These are phyloP conservation scores for Seira sanloemensis DNA, from an alignment of 2,888 invertebrate genomes.

Conservation along the genomic window DNA sequence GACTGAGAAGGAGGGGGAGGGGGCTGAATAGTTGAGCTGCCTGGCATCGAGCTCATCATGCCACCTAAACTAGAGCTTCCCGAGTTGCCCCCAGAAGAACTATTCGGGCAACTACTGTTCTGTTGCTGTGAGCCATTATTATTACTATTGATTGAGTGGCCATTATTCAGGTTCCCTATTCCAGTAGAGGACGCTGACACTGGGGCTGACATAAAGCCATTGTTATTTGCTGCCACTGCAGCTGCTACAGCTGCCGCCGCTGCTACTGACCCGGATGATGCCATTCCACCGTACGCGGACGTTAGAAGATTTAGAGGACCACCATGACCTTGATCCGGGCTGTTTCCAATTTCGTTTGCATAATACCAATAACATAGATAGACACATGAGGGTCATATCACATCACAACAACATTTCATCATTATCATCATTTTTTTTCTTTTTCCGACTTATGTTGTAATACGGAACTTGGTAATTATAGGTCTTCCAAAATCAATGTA, in stretches of 20 bases:
- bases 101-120: conserved; percentile 53
- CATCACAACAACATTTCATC: conserved; percentile 59
- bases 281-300: conserved; percentile 61
- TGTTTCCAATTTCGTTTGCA: conserved; percentile 35
- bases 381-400: conserved; percentile 22
- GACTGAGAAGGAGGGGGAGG: conserved; percentile 50
- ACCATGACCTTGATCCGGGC: conserved; percentile 67
- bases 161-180: conserved; percentile 61
- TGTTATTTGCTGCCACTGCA: conserved; percentile 58
- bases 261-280: conserved; percentile 45
- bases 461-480: too few species aligned
- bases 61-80: conserved; percentile 47
- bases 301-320: conserved; percentile 62
- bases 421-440: conserved; percentile 59
- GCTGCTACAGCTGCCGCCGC: conserved; percentile 45
- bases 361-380: conserved; percentile 19
- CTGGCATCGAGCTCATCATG: conserved; percentile 53
- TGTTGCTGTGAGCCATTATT: conserved; percentile 55
- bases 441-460: too few species aligned
- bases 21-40: conserved; percentile 30
- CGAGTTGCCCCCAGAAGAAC: conserved; percentile 28
- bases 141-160: conserved; percentile 46
- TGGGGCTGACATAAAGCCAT: conserved; percentile 57
- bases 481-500: conserved; percentile 62
- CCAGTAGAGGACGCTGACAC: conserved; percentile 56